phyloP scores from a whole-genome alignment of 2,797 vertebrate species.

The Tangara arthus region DNA sequence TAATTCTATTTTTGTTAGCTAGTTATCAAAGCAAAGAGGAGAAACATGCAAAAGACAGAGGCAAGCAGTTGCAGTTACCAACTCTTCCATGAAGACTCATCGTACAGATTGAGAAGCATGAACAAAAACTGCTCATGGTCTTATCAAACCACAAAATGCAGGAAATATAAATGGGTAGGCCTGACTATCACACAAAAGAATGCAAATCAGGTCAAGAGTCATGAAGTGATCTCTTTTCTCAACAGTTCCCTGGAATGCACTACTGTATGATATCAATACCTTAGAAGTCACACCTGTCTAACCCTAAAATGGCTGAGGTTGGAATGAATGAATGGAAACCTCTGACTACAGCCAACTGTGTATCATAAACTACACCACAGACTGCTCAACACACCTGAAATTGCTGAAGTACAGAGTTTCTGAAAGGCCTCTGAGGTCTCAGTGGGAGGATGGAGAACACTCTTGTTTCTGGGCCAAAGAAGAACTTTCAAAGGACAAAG shows the following conservation, averaged over 20 bases:
- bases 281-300: background rate
- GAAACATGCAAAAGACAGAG: background rate
- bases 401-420: background rate
- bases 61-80: background rate
- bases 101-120: background rate
- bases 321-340: background rate
- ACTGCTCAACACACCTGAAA: background rate
- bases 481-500: background rate
- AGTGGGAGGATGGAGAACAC: background rate
- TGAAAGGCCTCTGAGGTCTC: background rate
- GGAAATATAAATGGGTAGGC: background rate
- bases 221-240: background rate
- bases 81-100: background rate
- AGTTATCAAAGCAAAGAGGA: background rate
- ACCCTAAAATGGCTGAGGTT: background rate
- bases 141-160: background rate
- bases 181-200: constrained; percentile 13
- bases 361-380: background rate
- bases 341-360: background rate
- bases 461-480: background rate
- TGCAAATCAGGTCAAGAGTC: background rate
- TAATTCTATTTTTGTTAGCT: background rate
- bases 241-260: constrained; percentile 24
- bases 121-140: background rate
- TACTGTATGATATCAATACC: background rate